Base-by-base conservation (phyloP, 2,888 invertebrate species). In the Drosophila pseudotalamancana region DNA sequence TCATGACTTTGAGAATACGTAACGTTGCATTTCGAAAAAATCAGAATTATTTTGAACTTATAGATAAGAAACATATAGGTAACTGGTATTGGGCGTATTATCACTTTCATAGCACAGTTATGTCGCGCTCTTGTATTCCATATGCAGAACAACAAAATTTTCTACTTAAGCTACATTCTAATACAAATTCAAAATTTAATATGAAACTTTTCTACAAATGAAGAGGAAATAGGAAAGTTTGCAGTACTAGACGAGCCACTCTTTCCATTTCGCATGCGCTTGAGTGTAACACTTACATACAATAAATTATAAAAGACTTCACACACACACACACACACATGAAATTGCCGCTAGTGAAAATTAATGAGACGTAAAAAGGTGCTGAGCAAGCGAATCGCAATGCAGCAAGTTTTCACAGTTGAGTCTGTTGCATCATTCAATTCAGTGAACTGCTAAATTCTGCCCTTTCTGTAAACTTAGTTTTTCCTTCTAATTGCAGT, bases 321-420 rank as follows among this genome's bases (percentile, higher is more conserved):
- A 18, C 40, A 45, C 18, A 34, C 23, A 16, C 21, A 16, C 64
- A 50, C 70, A 32, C 37, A 55, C n/a, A 29, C 4, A 18, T 6
- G 11, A 18, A 31, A 34, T 18, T 50, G 23, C 42, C 27, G 66
- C 56, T 61, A 63, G 59, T 76, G 63, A 45, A 79, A 81, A 68
- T 83, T 83, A 86, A 86, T 81, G 80, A 81, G 73, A 79, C 80
- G 87, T 68, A 57, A 72, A 68, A 81, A 86, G 80, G 80, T 79
- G 77, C 42, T 57, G 60, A 32, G 34, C 34, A 45, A 54, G 53
- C 56, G 35, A 40, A 55, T n/a, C n/a, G n/a, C n/a, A n/a, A n/a
- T n/a, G n/a, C n/a, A n/a, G 75, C 45, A 77, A 71, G 59, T 64
- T 60, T 42, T 54, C n/a, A 50, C 68, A 54, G 66, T 48, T 85